These are phyloP conservation scores for Cephus cinctus DNA, from an alignment of 1,140 invertebrate species.

Conservation along the genomic window DNA sequence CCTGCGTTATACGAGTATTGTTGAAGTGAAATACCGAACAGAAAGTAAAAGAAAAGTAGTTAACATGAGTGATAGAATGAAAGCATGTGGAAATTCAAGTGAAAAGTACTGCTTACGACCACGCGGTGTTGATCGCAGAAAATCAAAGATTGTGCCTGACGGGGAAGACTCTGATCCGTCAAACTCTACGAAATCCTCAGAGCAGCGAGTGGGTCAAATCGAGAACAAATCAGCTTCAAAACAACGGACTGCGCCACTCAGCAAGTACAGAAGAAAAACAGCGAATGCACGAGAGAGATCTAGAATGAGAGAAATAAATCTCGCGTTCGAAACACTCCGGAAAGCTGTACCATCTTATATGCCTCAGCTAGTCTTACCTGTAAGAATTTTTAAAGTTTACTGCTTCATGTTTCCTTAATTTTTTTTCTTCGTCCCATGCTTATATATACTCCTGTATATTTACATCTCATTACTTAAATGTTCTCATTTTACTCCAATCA, in stretches of 20 bases:
- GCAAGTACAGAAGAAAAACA: constrained; percentile 86
- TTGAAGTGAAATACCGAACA: background rate
- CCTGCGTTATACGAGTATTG: no score
- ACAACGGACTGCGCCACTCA: constrained; percentile 76
- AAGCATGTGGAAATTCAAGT: background rate
- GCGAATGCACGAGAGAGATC: constrained; percentile 84
- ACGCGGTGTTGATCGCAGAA: background rate
- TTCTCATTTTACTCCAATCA: background rate
- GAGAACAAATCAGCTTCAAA: constrained; percentile 55
- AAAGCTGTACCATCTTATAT: constrained; percentile 65
- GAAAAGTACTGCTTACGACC: constrained; percentile 14
- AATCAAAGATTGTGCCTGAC: constrained; percentile 4
- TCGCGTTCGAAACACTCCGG: constrained; percentile 78
- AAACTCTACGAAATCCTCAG: background rate
- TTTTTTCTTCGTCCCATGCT: no score
- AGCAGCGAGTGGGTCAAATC: background rate
- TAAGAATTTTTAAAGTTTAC: constrained; percentile 3
- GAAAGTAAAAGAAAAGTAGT: background rate
- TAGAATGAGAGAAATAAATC: constrained; percentile 86
- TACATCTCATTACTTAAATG: background rate
- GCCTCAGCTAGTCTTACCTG: constrained; percentile 18
- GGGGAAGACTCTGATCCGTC: background rate
- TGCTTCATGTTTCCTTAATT: no score
- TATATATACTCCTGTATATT: no score
- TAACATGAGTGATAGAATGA: background rate